Evolutionary conservation across 2,797 vertebrate genomes (phyloP).

Genomic region (Apogon talboti): DNA sequence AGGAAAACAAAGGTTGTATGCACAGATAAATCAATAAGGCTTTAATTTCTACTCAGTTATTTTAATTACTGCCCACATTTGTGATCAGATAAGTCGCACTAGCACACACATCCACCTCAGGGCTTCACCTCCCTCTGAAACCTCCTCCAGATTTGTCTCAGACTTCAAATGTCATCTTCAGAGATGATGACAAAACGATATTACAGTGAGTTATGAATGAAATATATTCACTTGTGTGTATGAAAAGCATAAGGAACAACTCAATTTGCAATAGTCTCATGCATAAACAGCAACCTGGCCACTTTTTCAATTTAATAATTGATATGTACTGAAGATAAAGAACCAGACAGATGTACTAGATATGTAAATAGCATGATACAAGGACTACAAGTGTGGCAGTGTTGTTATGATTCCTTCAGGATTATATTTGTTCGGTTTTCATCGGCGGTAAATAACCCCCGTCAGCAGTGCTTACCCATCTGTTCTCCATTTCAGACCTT

Average conservation of each 20-base stretch:
- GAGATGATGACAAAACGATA: slow-evolving; percentile 24
- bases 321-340: slow-evolving; percentile 13
- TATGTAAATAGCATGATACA: neutral
- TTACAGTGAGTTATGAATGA: slow-evolving; percentile 31
- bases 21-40: slow-evolving; percentile 71
- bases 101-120: slow-evolving; percentile 37
- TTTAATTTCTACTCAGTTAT: slow-evolving; percentile 74
- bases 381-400: neutral
- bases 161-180: slow-evolving; percentile 33
- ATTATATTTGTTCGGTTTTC: too few relatives aligned
- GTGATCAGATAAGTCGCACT: slow-evolving; percentile 66
- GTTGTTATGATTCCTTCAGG: too few relatives aligned
- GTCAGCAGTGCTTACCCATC: too few relatives aligned
- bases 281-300: slow-evolving; percentile 25
- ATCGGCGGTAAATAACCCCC: too few relatives aligned
- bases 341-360: slow-evolving; percentile 1
- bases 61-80: slow-evolving; percentile 73
- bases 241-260: slow-evolving; percentile 23
- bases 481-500: too few relatives aligned
- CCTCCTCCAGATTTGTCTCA: slow-evolving; percentile 28
- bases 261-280: slow-evolving; percentile 14
- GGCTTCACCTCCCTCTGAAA: slow-evolving; percentile 28
- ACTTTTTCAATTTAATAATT: slow-evolving; percentile 22
- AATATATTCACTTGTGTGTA: slow-evolving; percentile 21
- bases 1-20: slow-evolving; percentile 71